These are phyloP conservation scores for Protosalanx chinensis DNA, from an alignment of 2,797 vertebrate species.

Conservation along the genomic window DNA sequence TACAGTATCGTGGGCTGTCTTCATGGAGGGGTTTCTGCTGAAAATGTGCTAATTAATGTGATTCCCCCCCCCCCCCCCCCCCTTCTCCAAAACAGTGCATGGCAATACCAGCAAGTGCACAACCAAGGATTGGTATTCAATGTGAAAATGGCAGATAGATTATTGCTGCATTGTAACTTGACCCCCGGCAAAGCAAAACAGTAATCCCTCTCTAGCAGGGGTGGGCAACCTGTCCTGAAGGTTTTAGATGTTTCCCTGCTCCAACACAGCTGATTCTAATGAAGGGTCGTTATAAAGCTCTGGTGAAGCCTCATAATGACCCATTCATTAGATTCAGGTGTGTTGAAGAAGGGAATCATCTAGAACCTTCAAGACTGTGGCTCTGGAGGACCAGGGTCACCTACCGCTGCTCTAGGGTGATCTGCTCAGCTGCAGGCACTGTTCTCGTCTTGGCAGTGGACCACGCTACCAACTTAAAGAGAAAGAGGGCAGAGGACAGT, in stretches of 20 bases:
- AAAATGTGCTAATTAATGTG: background rate
- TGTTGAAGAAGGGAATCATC: too few relatives aligned
- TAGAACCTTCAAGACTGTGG: too few relatives aligned
- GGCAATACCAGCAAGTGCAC: constrained; percentile 1
- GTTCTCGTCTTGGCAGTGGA: constrained; percentile 56
- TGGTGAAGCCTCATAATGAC: too few relatives aligned
- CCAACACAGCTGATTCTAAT: too few relatives aligned
- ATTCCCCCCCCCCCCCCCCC: background rate
- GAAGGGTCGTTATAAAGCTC: too few relatives aligned
- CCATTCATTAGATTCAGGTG: too few relatives aligned
- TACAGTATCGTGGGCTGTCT: background rate
- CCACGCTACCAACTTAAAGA: constrained; percentile 41
- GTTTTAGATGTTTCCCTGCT: too few relatives aligned
- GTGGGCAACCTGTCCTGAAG: too few relatives aligned
- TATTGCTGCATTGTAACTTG: constrained; percentile 71
- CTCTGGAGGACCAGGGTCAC: too few relatives aligned
- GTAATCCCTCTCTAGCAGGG: constrained; percentile 15
- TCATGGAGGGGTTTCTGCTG: background rate
- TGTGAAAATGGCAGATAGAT: constrained; percentile 50
- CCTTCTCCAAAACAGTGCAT: background rate
- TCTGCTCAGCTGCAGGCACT: constrained; percentile 30
- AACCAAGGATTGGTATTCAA: constrained; percentile 16
- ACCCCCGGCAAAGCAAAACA: constrained; percentile 61
- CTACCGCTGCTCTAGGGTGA: too few relatives aligned
- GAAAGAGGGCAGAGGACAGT: constrained; percentile 47